These are phyloP conservation scores for Ictalurus punctatus DNA, from an alignment of 2,113 vertebrate species.

Conservation along the genomic window DNA sequence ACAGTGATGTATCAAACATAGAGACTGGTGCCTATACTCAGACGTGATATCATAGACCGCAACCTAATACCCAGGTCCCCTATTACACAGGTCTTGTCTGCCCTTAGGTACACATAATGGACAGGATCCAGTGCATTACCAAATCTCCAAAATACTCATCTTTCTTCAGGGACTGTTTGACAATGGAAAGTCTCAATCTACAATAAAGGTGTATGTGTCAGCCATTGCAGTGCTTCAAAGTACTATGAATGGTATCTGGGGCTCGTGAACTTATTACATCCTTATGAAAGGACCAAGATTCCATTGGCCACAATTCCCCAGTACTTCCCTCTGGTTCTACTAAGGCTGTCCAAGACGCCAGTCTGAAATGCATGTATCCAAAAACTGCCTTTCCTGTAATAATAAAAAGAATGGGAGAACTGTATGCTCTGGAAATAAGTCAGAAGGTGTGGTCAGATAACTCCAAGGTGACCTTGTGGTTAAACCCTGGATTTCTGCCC, in stretches of 20 bases:
- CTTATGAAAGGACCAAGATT: not conserved
- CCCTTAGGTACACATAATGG: not conserved
- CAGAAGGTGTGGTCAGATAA: not conserved
- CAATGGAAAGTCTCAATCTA: not conserved
- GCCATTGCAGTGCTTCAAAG: not conserved
- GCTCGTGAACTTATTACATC: not conserved
- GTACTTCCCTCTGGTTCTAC: not conserved
- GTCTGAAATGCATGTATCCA: not conserved
- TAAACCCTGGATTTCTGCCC: slow-evolving; percentile 1
- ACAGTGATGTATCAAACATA: not conserved
- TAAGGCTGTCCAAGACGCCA: not conserved
- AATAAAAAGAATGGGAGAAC: not conserved
- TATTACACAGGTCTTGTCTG: not conserved
- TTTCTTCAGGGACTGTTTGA: not conserved
- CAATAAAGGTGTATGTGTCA: not conserved
- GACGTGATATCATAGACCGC: not conserved
- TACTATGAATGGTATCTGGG: not conserved
- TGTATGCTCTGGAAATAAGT: not conserved
- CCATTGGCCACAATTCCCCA: not conserved
- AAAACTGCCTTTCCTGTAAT: not conserved
- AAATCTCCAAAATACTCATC: not conserved
- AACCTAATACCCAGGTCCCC: not conserved
- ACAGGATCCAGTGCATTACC: not conserved
- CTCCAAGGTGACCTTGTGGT: slow-evolving; percentile 7
- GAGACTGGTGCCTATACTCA: not conserved